Evolutionary conservation across 2,888 invertebrate species (phyloP), one percentile per base, ranked within the genome.

Genomic region (Idaea dimidiata): DNA sequence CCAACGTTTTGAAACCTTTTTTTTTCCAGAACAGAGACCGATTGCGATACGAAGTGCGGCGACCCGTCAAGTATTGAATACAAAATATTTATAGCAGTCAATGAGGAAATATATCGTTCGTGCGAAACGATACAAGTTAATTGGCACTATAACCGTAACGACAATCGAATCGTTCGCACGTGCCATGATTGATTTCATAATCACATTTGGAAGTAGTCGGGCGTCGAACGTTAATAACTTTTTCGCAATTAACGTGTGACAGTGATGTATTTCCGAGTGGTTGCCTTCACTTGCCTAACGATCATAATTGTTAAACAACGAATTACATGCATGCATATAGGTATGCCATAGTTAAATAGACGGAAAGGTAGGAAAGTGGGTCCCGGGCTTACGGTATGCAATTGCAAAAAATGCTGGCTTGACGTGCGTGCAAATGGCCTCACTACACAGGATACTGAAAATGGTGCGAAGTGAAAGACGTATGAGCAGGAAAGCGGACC

Each of bases 261-360:
- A 76, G 68, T 79, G 77, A 79, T 69, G 70, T 74, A 77, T 77
- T 69, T 70, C 66, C 68, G 64, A 61, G 66, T 57, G 63, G 62
- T 64, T 62, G 71, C 62, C 63, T 63, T 66, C 65, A 68, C 58
- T 74, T 73, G 74, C 65, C 79, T 80, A 79, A 79, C 80, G 78
- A 80, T 77, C 74, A 77, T 80, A 80, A 81, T 83, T 43, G 10
- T 10, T 79, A 79, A 10, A 43, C 10, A 43, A 14, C 43, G 43
- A 10, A 43, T 43, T 77, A n/a, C 8, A 55, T 17, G 55, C 17
- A 16, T 63, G 65, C 63, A 66, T 67, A 73, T 16, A 0, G 16
- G 74, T 77, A 74, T 75, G 69, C 80, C 80, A 81, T 80, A 80
- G 80, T 81, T 78, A 75, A 79, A 79, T 80, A 82, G 83, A 32